phyloP scores from a whole-genome alignment of 2,797 vertebrate species.

The Enteromius mattozi region DNA sequence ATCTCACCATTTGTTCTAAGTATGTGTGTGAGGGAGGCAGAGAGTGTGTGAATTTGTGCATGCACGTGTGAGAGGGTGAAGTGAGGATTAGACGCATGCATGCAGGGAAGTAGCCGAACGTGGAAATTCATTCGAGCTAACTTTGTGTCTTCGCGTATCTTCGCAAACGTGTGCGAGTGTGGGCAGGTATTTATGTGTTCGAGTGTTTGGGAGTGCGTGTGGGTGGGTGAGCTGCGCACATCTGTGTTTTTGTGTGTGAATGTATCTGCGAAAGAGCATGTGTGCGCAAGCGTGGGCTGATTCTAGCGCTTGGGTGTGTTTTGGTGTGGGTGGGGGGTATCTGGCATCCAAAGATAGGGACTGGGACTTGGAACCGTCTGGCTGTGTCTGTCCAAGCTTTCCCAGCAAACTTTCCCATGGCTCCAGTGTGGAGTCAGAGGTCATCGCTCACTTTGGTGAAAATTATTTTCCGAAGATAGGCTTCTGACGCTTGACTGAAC shows the following conservation, averaged over 20 bases:
- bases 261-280: conserved; percentile 51
- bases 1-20: neutral
- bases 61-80: conserved; percentile 10
- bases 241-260: conserved; percentile 63
- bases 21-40: conserved; percentile 18
- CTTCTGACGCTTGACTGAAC: conserved; percentile 17
- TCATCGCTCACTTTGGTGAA: conserved; percentile 38
- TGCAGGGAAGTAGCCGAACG: conserved; percentile 14
- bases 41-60: conserved; percentile 40
- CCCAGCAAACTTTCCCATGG: conserved; percentile 62
- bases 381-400: conserved; percentile 47
- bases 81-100: conserved; percentile 2
- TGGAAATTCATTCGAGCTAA: conserved; percentile 48
- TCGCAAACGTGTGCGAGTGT: conserved; percentile 52
- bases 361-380: conserved; percentile 58
- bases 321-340: conserved; percentile 57
- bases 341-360: conserved; percentile 61
- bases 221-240: conserved; percentile 64
- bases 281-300: conserved; percentile 57
- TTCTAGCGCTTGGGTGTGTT: conserved; percentile 63
- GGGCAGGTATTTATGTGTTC: conserved; percentile 64
- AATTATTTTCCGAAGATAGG: conserved; percentile 13
- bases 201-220: conserved; percentile 59
- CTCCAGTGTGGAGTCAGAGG: conserved; percentile 50
- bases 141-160: conserved; percentile 55